These are phyloP conservation scores for Melopsittacus undulatus DNA, from an alignment of 2,797 vertebrate genomes.

Conservation along the genomic window DNA sequence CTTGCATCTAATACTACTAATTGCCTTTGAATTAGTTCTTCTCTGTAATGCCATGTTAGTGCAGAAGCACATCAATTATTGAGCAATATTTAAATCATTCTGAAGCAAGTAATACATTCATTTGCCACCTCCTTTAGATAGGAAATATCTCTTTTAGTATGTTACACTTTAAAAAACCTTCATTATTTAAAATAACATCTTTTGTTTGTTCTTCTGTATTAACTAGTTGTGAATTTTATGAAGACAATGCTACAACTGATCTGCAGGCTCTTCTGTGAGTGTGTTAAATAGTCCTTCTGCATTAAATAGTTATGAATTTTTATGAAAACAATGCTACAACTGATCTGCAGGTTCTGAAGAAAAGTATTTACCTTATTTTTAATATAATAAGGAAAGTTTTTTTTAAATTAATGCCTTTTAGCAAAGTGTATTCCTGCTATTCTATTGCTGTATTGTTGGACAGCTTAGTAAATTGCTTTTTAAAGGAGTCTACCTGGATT, in stretches of 20 bases:
- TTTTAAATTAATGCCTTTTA: background rate
- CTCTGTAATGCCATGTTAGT: conserved; percentile 17
- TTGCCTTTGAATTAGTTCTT: conserved; percentile 54
- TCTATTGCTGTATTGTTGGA: background rate
- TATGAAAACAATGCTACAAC: too few relatives aligned
- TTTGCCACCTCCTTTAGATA: background rate
- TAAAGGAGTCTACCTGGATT: background rate
- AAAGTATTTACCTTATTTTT: background rate
- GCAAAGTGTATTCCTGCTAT: background rate
- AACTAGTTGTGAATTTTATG: background rate
- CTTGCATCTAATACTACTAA: conserved; percentile 56
- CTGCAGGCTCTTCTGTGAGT: too few relatives aligned
- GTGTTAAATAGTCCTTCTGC: too few relatives aligned
- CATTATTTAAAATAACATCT: background rate
- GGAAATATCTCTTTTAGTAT: background rate
- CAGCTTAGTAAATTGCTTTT: conserved; percentile 10
- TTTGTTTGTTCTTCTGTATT: background rate
- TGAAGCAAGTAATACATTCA: conserved; percentile 6
- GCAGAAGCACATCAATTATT: conserved; percentile 48
- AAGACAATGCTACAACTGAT: background rate
- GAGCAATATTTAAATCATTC: conserved; percentile 60
- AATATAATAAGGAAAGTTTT: background rate
- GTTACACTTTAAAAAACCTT: background rate
- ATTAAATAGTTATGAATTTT: too few relatives aligned
- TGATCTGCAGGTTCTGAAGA: background rate